Percentiles rank a stretch among this genome's conserved stretches.
These are phyloP conservation scores for Ophion ventricosus DNA, from an alignment of 2,888 invertebrate genomes.

Conservation along the genomic window DNA sequence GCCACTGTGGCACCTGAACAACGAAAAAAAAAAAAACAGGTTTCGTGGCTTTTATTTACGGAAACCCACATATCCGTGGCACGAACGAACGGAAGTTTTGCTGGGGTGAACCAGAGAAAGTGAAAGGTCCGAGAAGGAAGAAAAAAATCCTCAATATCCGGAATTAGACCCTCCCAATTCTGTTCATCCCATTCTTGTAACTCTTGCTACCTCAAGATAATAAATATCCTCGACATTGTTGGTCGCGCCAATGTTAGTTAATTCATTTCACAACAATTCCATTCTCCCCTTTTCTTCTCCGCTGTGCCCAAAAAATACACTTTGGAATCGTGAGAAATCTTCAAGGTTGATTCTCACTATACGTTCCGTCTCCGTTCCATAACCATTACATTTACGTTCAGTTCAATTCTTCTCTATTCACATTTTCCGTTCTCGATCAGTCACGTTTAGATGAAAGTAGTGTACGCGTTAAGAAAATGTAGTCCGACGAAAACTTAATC, in stretches of 20 bases:
- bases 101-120: neutral
- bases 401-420: no score
- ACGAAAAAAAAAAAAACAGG: neutral
- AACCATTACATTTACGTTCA: no score
- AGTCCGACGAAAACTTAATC: no score
- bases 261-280: no score
- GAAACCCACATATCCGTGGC: neutral
- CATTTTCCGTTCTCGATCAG: no score
- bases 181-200: neutral
- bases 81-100: slow-evolving; percentile 4
- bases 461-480: no score
- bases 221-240: no score
- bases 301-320: neutral
- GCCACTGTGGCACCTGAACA: neutral
- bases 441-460: no score
- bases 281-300: neutral
- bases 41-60: neutral
- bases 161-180: slow-evolving; percentile 1
- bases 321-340: neutral
- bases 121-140: neutral
- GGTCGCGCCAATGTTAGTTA: no score
- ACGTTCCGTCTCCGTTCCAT: no score
- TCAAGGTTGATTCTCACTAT: no score
- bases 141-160: neutral
- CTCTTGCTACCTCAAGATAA: neutral